These are phyloP conservation scores for Cecidostiba fungosa DNA, from an alignment of 2,888 invertebrate genomes.

Conservation along the genomic window DNA sequence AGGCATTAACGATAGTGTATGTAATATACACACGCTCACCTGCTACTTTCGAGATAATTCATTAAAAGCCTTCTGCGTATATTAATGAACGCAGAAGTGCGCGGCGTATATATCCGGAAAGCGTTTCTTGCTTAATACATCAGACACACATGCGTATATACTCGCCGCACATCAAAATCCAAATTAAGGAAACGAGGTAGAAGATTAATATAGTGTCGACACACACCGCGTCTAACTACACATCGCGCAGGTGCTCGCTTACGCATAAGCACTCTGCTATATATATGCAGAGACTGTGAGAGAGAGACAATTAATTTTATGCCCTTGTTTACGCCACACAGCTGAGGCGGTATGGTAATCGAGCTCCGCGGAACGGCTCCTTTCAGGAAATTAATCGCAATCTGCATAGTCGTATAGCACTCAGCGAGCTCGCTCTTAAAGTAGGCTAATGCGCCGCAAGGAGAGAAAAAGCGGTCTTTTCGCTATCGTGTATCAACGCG, in stretches of 20 bases:
- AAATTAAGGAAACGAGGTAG: slow-evolving; percentile 57
- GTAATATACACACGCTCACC: background rate
- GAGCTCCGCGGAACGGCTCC: slow-evolving; percentile 13
- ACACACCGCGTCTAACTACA: background rate
- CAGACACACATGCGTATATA: background rate
- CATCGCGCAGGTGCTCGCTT: slow-evolving; percentile 28
- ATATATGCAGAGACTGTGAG: background rate
- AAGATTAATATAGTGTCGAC: slow-evolving; percentile 57
- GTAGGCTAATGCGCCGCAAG: slow-evolving; percentile 33
- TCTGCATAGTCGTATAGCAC: slow-evolving; percentile 33
- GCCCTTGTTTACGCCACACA: slow-evolving; percentile 39
- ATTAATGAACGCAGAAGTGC: slow-evolving; percentile 42
- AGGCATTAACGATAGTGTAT: slow-evolving; percentile 35
- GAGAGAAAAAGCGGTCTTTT: slow-evolving; percentile 2
- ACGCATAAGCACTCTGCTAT: background rate
- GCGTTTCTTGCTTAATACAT: slow-evolving; percentile 33
- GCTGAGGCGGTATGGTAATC: slow-evolving; percentile 19
- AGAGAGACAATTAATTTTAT: slow-evolving; percentile 37
- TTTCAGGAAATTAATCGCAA: slow-evolving; percentile 41
- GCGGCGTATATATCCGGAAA: slow-evolving; percentile 24
- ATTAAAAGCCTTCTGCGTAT: slow-evolving; percentile 44
- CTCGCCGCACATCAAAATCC: slow-evolving; percentile 46
- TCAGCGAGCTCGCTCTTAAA: background rate
- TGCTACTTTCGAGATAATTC: slow-evolving; percentile 41
- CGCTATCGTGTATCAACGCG: background rate